Evolutionary conservation across 2,113 vertebrate genomes (phyloP).

Genomic region (Tenebrosternarchus preto): DNA sequence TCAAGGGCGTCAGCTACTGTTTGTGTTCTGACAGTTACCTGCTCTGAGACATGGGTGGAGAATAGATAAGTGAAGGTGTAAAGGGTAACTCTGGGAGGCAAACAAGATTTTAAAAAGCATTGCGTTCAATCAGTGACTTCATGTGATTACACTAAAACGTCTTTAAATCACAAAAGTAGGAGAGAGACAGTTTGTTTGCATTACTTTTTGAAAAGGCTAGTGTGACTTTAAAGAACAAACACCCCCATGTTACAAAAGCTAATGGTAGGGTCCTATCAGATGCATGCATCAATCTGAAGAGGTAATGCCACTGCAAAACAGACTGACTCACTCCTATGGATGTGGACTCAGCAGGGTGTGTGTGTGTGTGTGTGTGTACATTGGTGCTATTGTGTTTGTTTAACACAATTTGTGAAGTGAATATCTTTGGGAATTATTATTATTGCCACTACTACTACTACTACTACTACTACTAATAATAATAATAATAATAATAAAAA

Average conservation of each 20-base stretch:
- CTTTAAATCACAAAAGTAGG: neutral
- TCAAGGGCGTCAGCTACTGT: conserved; percentile 11
- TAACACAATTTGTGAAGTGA: no score
- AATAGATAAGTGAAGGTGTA: conserved; percentile 41
- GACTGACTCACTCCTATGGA: conserved; percentile 54
- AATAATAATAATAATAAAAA: no score
- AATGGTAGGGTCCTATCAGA: conserved; percentile 67
- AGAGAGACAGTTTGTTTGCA: neutral
- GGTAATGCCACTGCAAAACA: conserved; percentile 63
- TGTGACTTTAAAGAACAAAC: neutral
- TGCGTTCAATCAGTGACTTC: neutral
- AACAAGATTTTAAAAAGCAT: neutral
- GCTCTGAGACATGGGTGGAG: conserved; percentile 66
- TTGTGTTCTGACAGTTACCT: conserved; percentile 64
- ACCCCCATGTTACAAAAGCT: conserved; percentile 47
- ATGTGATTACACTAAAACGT: neutral
- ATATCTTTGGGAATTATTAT: no score
- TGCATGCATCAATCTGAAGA: conserved; percentile 42
- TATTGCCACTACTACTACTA: no score
- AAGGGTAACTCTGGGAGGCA: conserved; percentile 21
- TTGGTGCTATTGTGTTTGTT: no score
- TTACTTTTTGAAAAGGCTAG: neutral
- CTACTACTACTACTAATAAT: no score
- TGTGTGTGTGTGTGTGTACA: neutral
- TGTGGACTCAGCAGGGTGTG: conserved; percentile 30